phyloP scores from a whole-genome alignment of 2,888 invertebrate species.

The Drosophila cracens region DNA sequence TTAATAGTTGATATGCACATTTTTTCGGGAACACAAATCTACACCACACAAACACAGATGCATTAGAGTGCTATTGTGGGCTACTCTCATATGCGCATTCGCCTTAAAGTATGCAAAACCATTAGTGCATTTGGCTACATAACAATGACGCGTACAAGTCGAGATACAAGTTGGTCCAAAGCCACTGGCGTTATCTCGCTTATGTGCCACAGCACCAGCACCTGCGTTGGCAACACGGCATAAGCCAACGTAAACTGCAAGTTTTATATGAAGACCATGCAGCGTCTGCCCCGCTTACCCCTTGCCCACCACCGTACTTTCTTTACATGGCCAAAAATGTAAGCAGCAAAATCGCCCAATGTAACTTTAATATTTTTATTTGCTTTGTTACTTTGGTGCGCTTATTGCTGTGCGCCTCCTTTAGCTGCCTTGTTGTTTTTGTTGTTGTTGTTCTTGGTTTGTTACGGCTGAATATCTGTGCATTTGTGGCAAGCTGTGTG shows the following conservation, averaged over 20 bases:
- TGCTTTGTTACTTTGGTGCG: slow-evolving; percentile 65
- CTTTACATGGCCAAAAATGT: slow-evolving; percentile 53
- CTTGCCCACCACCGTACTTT: slow-evolving; percentile 1
- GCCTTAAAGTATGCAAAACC: slow-evolving; percentile 63
- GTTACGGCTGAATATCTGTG: slow-evolving; percentile 32
- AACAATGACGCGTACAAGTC: slow-evolving; percentile 47
- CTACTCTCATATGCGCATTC: slow-evolving; percentile 21
- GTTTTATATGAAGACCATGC: slow-evolving; percentile 52
- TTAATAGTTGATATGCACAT: slow-evolving; percentile 54
- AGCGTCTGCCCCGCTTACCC: not conserved
- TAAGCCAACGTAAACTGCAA: slow-evolving; percentile 50
- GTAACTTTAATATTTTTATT: slow-evolving; percentile 74
- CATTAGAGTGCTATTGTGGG: slow-evolving; percentile 12
- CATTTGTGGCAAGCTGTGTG: slow-evolving; percentile 21
- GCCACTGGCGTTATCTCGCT: slow-evolving; percentile 23
- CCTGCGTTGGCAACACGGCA: slow-evolving; percentile 4
- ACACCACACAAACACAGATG: slow-evolving; percentile 9
- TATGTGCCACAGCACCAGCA: slow-evolving; percentile 12
- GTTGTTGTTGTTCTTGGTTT: slow-evolving; percentile 20
- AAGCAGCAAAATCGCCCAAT: slow-evolving; percentile 63
- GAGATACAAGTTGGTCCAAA: slow-evolving; percentile 30
- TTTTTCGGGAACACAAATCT: slow-evolving; percentile 9
- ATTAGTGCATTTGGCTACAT: slow-evolving; percentile 62
- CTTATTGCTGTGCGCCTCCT: slow-evolving; percentile 59
- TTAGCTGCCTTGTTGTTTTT: slow-evolving; percentile 8